These are phyloP conservation scores for Drosophila trichaetosa DNA, from an alignment of 2,888 invertebrate genomes.

Conservation along the genomic window DNA sequence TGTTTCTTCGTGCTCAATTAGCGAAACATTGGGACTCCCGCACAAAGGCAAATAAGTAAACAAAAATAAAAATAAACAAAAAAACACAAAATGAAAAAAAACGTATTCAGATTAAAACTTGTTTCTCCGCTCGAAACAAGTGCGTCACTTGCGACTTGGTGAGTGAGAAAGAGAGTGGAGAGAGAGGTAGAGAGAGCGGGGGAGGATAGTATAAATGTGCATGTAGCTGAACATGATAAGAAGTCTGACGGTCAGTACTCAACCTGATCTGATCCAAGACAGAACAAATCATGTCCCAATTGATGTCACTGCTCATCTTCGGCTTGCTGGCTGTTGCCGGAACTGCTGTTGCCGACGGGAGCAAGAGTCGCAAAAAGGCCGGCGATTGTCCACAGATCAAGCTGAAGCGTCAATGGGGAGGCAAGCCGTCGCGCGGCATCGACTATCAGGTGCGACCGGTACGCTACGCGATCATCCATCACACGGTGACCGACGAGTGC, in stretches of 20 bases:
- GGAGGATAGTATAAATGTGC: constrained; percentile 25
- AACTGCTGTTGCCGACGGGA: neutral
- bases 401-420: constrained; percentile 88
- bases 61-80: neutral
- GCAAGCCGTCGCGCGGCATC: constrained; percentile 84
- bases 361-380: constrained; percentile 15
- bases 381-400: constrained; percentile 86
- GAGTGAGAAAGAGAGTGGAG: neutral
- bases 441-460: constrained; percentile 87
- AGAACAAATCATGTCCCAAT: constrained; percentile 17
- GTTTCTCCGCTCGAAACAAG: constrained; percentile 22
- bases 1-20: neutral
- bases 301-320: constrained; percentile 4
- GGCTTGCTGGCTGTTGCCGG: neutral
- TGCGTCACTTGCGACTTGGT: constrained; percentile 20
- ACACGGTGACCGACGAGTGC: constrained; percentile 86
- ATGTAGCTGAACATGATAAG: constrained; percentile 35
- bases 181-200: neutral
- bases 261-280: neutral
- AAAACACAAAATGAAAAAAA: neutral
- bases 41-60: neutral
- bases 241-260: constrained; percentile 23
- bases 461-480: constrained; percentile 87
- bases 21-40: constrained; percentile 38
- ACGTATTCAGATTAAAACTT: constrained; percentile 42